Base-by-base conservation (phyloP, 1,140 invertebrate genomes). In the Zophobas morio region DNA sequence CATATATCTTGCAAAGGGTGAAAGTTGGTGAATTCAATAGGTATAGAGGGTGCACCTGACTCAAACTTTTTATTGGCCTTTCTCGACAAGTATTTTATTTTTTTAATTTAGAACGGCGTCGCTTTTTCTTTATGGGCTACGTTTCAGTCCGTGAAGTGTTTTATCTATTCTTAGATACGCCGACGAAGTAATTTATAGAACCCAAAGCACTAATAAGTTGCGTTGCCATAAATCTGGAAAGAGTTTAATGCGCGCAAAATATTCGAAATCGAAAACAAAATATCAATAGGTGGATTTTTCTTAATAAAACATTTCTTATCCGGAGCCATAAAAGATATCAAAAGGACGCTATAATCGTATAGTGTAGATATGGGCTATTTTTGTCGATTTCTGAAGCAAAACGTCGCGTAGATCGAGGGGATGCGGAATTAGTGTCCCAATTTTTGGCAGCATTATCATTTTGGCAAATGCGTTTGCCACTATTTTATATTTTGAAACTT, bases 11-110 rank as follows among this genome's bases (percentile, higher is more conserved):
- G 42, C 60, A 66, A 66, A 66, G 60, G 60, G 60, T 66, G 60
- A 66, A 66, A 66, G 60, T 66, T 42, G 60, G 39, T 1, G 33
- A 66, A 66, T 66, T 66, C 60, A n/a, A 42, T 66, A 66, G 33
- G 37, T 40, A 8, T 66, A 8, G 39, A 39, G 60, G 39, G 53
- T 20, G 42, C 39, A 42, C 60, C 60, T 40, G 39, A 66, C 60
- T 66, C 60, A n/a, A 40, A 20, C 37, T 46, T 66, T 42, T 42
- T 66, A 66, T 60, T 37, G 36, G 56, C 3, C 37, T 60, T 60
- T n/a, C 35, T 54, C 6, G 32, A 32, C 56, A 37, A 60, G 6
- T 60, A 35, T 60, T 60, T 60, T 60, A 60, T 60, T 60, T 60
- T 53, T 60, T 60, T 60, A 60, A 60, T 60, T 60, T 60, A 8